These are phyloP conservation scores for Nomada fucata DNA, from an alignment of 2,888 invertebrate species.

Conservation along the genomic window DNA sequence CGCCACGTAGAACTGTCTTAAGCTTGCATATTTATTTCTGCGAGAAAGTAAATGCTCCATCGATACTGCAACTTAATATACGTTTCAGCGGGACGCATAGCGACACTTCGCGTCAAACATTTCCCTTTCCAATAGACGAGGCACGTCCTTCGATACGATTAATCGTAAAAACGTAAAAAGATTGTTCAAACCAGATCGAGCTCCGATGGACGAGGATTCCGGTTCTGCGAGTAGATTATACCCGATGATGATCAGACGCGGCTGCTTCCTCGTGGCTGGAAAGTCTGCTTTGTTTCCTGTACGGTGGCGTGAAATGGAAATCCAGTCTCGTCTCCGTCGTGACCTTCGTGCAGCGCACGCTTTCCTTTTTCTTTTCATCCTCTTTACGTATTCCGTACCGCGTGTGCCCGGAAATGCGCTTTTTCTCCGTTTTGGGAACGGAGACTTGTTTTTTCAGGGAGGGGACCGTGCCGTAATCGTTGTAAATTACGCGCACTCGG, in stretches of 20 bases:
- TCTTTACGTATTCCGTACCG: background rate
- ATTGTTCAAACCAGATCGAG: background rate
- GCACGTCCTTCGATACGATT: background rate
- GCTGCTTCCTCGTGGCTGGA: slow-evolving; percentile 5
- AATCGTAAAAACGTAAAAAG: slow-evolving; percentile 11
- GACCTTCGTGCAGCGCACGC: slow-evolving; percentile 5
- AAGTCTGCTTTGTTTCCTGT: slow-evolving; percentile 14
- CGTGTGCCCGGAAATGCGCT: background rate
- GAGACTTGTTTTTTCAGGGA: background rate
- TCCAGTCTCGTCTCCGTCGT: slow-evolving; percentile 20
- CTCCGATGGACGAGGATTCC: background rate
- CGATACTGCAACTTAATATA: background rate
- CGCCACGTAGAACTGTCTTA: background rate
- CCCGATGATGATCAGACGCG: slow-evolving; percentile 46
- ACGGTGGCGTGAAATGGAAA: slow-evolving; percentile 30
- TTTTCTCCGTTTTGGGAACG: background rate
- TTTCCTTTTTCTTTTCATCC: slow-evolving; percentile 16
- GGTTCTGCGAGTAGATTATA: slow-evolving; percentile 50
- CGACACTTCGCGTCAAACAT: background rate
- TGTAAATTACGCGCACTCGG: background rate
- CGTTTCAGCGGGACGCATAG: background rate
- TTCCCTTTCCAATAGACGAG: slow-evolving; percentile 11
- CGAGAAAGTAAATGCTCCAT: background rate
- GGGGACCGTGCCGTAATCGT: background rate
- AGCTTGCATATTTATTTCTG: background rate